Evolutionary conservation across 2,113 vertebrate species (phyloP).

Genomic region (Carassius carassius): DNA sequence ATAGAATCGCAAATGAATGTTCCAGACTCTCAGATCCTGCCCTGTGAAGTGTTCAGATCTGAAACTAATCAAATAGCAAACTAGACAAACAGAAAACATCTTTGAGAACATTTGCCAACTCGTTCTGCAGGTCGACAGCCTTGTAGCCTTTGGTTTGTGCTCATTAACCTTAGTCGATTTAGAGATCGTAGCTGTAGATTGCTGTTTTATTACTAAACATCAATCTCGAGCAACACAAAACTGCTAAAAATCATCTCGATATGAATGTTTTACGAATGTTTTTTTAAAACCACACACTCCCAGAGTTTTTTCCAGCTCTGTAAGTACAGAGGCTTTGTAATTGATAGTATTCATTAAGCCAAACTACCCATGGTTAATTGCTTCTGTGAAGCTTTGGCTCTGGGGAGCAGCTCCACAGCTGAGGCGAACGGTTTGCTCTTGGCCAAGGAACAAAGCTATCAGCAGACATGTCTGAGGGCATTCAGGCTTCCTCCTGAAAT

Average conservation of each 20-base stretch:
- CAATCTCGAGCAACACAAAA: constrained; percentile 29
- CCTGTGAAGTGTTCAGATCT: constrained; percentile 34
- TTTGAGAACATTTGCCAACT: not conserved
- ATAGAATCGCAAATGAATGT: constrained; percentile 70
- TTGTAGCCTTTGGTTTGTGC: constrained; percentile 15
- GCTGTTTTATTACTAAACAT: constrained; percentile 32
- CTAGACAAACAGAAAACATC: not conserved
- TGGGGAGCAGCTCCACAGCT: constrained; percentile 71
- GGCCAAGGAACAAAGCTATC: constrained; percentile 70
- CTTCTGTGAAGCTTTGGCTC: constrained; percentile 65
- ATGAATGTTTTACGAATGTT: constrained; percentile 33
- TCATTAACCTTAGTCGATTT: constrained; percentile 21
- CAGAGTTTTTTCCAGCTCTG: constrained; percentile 52
- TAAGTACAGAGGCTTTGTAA: constrained; percentile 64
- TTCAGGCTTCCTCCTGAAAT: constrained; percentile 55
- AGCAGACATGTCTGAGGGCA: constrained; percentile 57
- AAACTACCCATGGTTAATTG: constrained; percentile 76
- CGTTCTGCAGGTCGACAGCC: not conserved
- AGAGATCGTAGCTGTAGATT: constrained; percentile 18
- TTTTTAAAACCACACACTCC: constrained; percentile 50
- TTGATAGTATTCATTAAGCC: constrained; percentile 74
- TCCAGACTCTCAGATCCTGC: constrained; percentile 64
- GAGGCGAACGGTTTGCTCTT: constrained; percentile 61
- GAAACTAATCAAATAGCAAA: constrained; percentile 37
- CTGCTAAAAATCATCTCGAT: constrained; percentile 30